phyloP scores from a whole-genome alignment of 2,888 invertebrate genomes.

The Thymelicus sylvestris region DNA sequence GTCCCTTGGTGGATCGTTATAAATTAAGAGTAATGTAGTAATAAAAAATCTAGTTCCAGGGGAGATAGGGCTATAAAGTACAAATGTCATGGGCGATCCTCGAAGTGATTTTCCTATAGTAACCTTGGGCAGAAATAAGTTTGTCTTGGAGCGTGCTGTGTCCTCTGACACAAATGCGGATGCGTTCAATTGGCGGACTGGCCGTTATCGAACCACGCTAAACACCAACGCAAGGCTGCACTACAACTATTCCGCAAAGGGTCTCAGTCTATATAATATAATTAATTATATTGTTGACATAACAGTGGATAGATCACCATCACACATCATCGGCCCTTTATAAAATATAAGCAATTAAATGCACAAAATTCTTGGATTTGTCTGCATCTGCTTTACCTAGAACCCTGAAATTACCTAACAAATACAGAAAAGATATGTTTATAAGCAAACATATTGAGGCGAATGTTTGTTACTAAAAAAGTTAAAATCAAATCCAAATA shows the following conservation, averaged over 20 bases:
- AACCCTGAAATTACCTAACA: too few relatives aligned
- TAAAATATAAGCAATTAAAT: too few relatives aligned
- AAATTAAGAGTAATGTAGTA: conserved; percentile 6
- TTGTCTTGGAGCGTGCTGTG: conserved; percentile 77
- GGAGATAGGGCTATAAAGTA: conserved; percentile 9
- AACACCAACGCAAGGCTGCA: conserved; percentile 76
- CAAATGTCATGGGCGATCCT: conserved; percentile 9
- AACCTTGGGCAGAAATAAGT: conserved; percentile 77
- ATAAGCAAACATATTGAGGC: too few relatives aligned
- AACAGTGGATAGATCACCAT: background rate
- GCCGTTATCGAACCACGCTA: conserved; percentile 80
- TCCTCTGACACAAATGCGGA: conserved; percentile 82
- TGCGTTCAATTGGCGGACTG: conserved; percentile 77
- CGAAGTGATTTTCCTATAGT: conserved; percentile 45
- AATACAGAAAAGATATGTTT: too few relatives aligned
- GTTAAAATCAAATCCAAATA: too few relatives aligned
- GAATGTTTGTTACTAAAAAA: too few relatives aligned
- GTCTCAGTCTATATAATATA: conserved; percentile 11
- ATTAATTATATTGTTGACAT: background rate
- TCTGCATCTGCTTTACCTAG: too few relatives aligned
- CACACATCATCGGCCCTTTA: too few relatives aligned
- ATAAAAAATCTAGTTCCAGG: conserved; percentile 4
- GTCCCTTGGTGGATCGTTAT: conserved; percentile 8
- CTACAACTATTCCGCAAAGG: conserved; percentile 42
- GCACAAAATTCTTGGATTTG: too few relatives aligned